phyloP scores from a whole-genome alignment of 1,140 invertebrate genomes.

The Scaptodrosophila lebanonensis region DNA sequence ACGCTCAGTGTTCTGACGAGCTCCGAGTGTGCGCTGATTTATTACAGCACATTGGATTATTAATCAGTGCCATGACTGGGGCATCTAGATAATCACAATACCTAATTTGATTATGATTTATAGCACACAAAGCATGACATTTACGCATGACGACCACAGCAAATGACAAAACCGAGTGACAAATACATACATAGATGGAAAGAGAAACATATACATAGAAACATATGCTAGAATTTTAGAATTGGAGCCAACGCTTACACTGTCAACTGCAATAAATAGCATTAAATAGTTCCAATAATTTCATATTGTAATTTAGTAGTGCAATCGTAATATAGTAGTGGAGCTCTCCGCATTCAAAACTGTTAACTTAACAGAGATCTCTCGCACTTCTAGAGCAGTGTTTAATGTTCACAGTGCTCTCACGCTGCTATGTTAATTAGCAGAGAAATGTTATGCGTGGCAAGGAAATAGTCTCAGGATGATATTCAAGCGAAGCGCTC shows the following conservation, averaged over 20 bases:
- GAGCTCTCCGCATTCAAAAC: slow-evolving; percentile 2
- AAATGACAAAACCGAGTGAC: too few relatives aligned
- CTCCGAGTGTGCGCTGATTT: slow-evolving; percentile 40
- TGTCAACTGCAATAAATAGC: too few relatives aligned
- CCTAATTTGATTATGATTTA: slow-evolving; percentile 72
- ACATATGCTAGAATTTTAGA: not conserved
- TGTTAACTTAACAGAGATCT: slow-evolving; percentile 3
- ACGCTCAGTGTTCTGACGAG: not conserved
- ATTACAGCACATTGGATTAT: slow-evolving; percentile 50
- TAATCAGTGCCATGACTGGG: slow-evolving; percentile 64
- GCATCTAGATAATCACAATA: slow-evolving; percentile 44
- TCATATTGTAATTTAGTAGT: too few relatives aligned
- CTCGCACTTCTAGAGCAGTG: slow-evolving; percentile 15
- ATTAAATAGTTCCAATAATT: slow-evolving; percentile 23
- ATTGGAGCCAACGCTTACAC: too few relatives aligned
- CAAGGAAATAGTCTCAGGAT: slow-evolving; percentile 19
- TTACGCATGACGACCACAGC: too few relatives aligned
- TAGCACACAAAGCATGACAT: slow-evolving; percentile 3
- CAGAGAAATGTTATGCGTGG: slow-evolving; percentile 2
- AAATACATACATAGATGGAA: slow-evolving; percentile 10
- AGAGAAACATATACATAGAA: slow-evolving; percentile 5
- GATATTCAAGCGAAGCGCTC: slow-evolving; percentile 4
- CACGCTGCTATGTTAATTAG: too few relatives aligned
- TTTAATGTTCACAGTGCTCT: slow-evolving; percentile 16
- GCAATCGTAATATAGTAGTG: slow-evolving; percentile 11